phyloP scores from a whole-genome alignment of 2,888 invertebrate species.

The Calliphora vomitoria region DNA sequence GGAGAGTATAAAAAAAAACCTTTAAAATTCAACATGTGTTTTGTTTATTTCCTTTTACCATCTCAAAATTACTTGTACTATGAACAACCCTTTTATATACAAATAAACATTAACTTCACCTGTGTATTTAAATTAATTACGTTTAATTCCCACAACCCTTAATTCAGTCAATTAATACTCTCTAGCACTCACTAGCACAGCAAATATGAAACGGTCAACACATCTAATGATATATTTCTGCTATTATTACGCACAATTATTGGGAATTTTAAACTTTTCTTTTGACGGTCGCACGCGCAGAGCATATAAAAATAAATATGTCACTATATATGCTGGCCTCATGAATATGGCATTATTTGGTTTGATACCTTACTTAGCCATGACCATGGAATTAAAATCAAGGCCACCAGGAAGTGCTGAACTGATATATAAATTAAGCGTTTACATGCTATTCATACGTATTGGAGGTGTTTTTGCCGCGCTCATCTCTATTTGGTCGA shows the following conservation, averaged over 20 bases:
- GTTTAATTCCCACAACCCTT: not conserved
- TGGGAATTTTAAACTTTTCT: slow-evolving; percentile 40
- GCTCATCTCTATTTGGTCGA: not conserved
- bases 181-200: not conserved
- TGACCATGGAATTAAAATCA: slow-evolving; percentile 12
- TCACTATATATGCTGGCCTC: slow-evolving; percentile 14
- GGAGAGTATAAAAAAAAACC: too few species aligned
- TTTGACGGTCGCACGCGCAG: slow-evolving; percentile 7
- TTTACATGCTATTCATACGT: not conserved
- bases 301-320: not conserved
- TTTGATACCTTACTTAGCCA: not conserved
- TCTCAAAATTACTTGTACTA: too few species aligned
- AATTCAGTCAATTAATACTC: not conserved
- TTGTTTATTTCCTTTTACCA: too few species aligned
- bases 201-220: slow-evolving; percentile 28
- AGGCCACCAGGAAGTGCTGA: not conserved
- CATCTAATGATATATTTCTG: not conserved
- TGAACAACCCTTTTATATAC: too few species aligned
- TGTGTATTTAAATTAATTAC: not conserved
- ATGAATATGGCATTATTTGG: not conserved
- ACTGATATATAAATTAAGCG: slow-evolving; percentile 6
- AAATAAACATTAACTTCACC: too few species aligned
- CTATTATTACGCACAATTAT: slow-evolving; percentile 36
- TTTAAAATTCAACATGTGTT: too few species aligned
- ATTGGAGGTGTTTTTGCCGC: not conserved